Evolutionary conservation across 2,797 vertebrate species (phyloP).

Genomic region (Scleropages formosus): DNA sequence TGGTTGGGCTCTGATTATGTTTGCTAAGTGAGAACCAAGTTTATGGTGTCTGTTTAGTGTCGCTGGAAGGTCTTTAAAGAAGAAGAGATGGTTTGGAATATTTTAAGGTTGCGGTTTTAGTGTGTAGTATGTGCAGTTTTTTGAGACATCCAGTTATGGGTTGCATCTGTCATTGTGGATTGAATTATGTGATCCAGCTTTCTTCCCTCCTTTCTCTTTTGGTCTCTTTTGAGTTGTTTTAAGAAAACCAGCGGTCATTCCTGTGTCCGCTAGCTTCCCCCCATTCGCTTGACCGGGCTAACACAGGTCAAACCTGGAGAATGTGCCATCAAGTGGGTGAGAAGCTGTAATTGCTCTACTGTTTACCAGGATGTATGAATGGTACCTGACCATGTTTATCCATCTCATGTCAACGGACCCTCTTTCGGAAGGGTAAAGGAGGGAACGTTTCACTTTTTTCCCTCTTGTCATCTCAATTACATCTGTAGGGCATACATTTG

Average conservation of each 20-base stretch:
- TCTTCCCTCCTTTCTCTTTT: no score
- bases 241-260: neutral
- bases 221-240: no score
- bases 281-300: conserved; percentile 2
- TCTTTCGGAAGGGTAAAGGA: neutral
- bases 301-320: neutral
- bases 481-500: neutral
- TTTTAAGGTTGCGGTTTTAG: conserved; percentile 7
- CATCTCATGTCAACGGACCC: conserved; percentile 37
- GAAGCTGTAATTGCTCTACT: conserved; percentile 22
- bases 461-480: neutral
- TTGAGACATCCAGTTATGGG: neutral
- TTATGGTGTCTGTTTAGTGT: neutral
- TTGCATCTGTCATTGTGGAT: no score
- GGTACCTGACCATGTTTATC: conserved; percentile 34
- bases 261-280: neutral
- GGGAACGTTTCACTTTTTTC: neutral
- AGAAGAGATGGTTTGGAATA: neutral
- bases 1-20: neutral
- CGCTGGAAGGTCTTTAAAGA: neutral
- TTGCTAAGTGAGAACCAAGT: neutral
- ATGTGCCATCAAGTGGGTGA: conserved; percentile 1
- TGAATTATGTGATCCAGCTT: no score
- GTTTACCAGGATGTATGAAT: conserved; percentile 28
- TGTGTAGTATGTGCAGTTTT: neutral